phyloP scores from a whole-genome alignment of 92 coral and sea anemone genomes.

The Epizoanthus rinbou region DNA sequence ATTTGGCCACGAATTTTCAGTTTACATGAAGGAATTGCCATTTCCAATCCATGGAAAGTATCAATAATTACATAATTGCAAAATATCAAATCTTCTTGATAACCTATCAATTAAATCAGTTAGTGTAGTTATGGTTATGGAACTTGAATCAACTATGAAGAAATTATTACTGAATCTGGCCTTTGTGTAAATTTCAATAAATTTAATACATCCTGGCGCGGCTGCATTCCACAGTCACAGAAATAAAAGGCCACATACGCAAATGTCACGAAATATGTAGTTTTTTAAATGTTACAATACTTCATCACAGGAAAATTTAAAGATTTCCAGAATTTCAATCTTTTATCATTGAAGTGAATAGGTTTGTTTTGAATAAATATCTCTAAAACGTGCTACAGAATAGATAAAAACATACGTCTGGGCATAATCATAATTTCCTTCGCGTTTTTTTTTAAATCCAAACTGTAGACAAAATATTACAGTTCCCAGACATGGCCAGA shows the following conservation, averaged over 20 bases:
- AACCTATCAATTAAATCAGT: too few relatives aligned
- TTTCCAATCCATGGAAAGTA: too few relatives aligned
- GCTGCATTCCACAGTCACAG: too few relatives aligned
- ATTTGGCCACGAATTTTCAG: too few relatives aligned
- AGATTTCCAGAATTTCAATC: conserved; percentile 12
- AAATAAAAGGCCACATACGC: conserved; percentile 10
- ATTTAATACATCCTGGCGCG: too few relatives aligned
- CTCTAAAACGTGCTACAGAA: conserved; percentile 16
- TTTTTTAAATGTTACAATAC: conserved; percentile 15
- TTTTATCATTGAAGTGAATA: conserved; percentile 10
- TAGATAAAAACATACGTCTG: conserved; percentile 1
- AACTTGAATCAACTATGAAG: too few relatives aligned
- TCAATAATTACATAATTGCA: too few relatives aligned
- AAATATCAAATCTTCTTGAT: too few relatives aligned
- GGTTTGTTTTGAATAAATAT: conserved; percentile 14
- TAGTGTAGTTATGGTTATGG: too few relatives aligned
- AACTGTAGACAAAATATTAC: conserved; percentile 23
- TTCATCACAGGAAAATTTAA: conserved; percentile 17
- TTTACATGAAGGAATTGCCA: too few relatives aligned
- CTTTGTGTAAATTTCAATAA: too few relatives aligned
- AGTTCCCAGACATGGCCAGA: conserved; percentile 7
- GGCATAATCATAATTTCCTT: neutral
- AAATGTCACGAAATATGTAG: conserved; percentile 17
- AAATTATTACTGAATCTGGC: too few relatives aligned
- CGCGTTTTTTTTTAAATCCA: neutral